Evolutionary conservation across 2,113 vertebrate species (phyloP), one percentile per base, ranked within the genome.

Genomic region (Bombycilla garrulus): DNA sequence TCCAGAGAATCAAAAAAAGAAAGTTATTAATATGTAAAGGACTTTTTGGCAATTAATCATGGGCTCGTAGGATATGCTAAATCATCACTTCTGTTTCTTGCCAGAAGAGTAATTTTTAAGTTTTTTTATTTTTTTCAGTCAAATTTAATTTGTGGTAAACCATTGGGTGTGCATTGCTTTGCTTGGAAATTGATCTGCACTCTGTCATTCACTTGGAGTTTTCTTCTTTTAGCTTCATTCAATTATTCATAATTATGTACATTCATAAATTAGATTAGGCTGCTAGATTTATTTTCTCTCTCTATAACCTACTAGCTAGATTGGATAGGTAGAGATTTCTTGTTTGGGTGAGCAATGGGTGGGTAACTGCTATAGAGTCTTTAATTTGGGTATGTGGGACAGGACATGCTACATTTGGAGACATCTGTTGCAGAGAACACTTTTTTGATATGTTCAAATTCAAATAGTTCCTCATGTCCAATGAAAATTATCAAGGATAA

Each of bases 141-240:
- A 89, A 70, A 86, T 94, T 95, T 95, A 91, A 95, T 96, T 95
- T 95, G 88, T 95, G 82, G 64, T 78, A 96, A 96, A 45, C 53
- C 42, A 51, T 67, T 78, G 90, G 85, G 64, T 93, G 69, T 90
- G 42, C 38, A 71, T 58, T 54, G 24, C 67, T 92, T 84, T 92
- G 64, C 56, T 61, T 86, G 88, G 60, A 82, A 93, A 94, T 86
- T 92, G 80, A 92, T 90, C 86, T 94, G 28, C 20, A 40, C 35
- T 78, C 51, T 48, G 10, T 90, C 79, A 77, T 82, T 96, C 71
- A 81, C 74, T 61, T 77, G 82, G 56, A 92, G 71, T 92, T 87
- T 96, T 86, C 56, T 86, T 25, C 71, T 86, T 88, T 90, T 86
- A 74, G 17, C 15, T 80, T 90, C 38, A 66, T 90, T 90, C 65